A percentile compares a stretch with the other conserved stretches of the same genome.
These are phyloP conservation scores for Eupithecia exiguata DNA, from an alignment of 2,888 invertebrate species.

Conservation along the genomic window DNA sequence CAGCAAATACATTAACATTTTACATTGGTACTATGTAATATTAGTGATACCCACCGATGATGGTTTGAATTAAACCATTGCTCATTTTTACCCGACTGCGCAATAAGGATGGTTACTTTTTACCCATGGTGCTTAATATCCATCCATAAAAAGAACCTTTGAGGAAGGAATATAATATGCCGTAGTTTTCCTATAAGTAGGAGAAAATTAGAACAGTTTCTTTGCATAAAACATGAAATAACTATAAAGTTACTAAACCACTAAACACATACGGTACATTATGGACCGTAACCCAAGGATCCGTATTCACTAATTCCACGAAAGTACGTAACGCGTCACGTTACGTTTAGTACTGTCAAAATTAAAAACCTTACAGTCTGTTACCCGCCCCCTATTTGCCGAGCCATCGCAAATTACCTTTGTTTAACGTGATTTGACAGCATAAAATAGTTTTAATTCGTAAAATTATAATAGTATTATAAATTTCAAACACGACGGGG, in stretches of 20 bases:
- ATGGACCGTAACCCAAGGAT: constrained; percentile 27
- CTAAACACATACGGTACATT: constrained; percentile 15
- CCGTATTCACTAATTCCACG: background rate
- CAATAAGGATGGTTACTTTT: background rate
- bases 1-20: background rate
- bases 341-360: background rate
- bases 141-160: background rate
- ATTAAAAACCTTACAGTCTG: background rate
- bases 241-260: constrained; percentile 4
- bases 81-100: background rate
- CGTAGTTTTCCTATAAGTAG: background rate
- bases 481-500: no score
- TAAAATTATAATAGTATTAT: no score
- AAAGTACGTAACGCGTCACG: background rate
- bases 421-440: no score
- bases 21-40: background rate
- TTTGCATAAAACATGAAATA: constrained; percentile 2
- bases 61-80: background rate
- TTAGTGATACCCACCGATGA: background rate
- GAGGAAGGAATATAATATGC: background rate
- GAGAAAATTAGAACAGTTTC: background rate
- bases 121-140: background rate
- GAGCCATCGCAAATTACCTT: background rate
- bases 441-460: no score
- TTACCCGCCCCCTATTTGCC: background rate